Base-by-base conservation (phyloP, 2,888 invertebrate genomes). In the Encarsia formosa region DNA sequence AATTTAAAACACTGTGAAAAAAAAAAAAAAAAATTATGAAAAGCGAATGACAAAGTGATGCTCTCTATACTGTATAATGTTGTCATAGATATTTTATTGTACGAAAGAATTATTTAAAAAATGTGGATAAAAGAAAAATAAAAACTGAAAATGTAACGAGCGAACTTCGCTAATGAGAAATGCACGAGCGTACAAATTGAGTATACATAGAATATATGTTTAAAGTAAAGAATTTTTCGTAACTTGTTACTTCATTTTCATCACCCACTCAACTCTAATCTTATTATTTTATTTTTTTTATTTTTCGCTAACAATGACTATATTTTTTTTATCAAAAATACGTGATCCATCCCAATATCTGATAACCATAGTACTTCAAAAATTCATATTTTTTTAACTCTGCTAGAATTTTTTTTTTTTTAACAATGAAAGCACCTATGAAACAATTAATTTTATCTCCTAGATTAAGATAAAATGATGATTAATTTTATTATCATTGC, bases 41-140 rank as follows among this genome's bases (percentile, higher is more conserved):
- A 13, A 4, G 32, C 39, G 42, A n/a, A 46, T 42, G 29, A n/a
- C 39, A 26, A 43, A 24, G 11, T 41, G 39, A 53, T 47, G 47
- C 53, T 53, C 56, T 53, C 41, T 50, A 35, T 47, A 50, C 40
- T 50, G 48, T 67, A 66, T 70, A 70, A 64, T 65, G 67, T 70
- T 67, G 67, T 69, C 67, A 70, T 72, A 70, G 70, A 66, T 72
- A 72, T 72, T 72, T 71, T 72, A 67, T 72, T 71, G 70, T 71
- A 71, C 64, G 65, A 65, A 64, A 63, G 55, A 37, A 58, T 62
- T 62, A 62, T 63, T 61, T 42, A 50, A 23, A 56, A 53, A 52
- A 52, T 48, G 51, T n/a, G n/a, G n/a, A n/a, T n/a, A n/a, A 50
- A 44, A 56, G 49, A 56, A 51, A 52, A 52, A 56, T 15, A 47